Conservation (phyloP, 2,113 vertebrate species). For the Zosterops lateralis region DNA sequence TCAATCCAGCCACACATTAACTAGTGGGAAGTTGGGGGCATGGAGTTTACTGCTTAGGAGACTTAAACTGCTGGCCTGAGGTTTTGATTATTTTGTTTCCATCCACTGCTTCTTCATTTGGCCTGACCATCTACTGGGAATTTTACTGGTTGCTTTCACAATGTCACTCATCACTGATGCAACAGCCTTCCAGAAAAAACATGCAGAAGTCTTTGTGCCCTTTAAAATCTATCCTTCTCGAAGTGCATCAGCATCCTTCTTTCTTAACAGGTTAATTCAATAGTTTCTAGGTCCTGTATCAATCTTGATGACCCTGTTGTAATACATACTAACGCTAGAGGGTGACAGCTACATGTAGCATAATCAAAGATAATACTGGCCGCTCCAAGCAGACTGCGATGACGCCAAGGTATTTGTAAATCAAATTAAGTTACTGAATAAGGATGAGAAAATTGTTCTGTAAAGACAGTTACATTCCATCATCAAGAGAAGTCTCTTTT, state of each 20-base stretch:
- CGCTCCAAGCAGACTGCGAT: neutral
- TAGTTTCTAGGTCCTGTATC: neutral
- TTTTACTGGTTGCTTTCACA: neutral
- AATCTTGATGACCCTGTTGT: neutral
- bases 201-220: neutral
- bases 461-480: neutral
- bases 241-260: neutral
- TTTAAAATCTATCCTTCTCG: neutral
- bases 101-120: neutral
- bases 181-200: neutral
- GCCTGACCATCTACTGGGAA: neutral
- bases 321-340: neutral
- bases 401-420: neutral
- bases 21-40: neutral
- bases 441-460: neutral
- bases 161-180: neutral
- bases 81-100: neutral
- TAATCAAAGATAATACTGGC: neutral
- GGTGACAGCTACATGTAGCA: neutral
- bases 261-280: neutral
- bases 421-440: neutral
- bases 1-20: neutral
- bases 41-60: neutral
- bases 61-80: neutral
- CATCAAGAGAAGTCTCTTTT: neutral